phyloP scores from a whole-genome alignment of 2,797 vertebrate genomes.

The Premnoplex brunnescens region DNA sequence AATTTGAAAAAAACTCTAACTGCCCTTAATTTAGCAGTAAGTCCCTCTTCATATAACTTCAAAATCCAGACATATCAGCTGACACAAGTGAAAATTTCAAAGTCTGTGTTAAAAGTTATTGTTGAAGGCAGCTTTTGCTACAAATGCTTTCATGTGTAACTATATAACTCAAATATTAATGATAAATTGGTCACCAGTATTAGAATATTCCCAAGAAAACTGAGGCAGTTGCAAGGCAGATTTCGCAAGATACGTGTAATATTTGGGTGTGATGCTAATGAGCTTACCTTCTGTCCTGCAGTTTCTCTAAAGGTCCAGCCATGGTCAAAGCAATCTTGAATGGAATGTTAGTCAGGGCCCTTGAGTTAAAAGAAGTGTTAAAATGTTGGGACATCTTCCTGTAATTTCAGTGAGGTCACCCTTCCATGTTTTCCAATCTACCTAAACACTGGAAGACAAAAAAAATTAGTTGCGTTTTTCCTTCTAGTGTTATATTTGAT shows the following conservation, averaged over 20 bases:
- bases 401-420: not conserved
- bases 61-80: not conserved
- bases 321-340: not conserved
- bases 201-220: not conserved
- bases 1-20: not conserved
- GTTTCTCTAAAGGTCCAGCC: not conserved
- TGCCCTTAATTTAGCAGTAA: not conserved
- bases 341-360: not conserved
- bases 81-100: not conserved
- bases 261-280: not conserved
- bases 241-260: not conserved
- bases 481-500: not conserved
- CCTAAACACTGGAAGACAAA: not conserved
- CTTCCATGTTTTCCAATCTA: not conserved
- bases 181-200: not conserved
- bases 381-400: not conserved
- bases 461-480: not conserved
- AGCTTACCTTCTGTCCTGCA: not conserved
- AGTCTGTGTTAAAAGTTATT: not conserved
- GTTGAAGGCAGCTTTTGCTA: not conserved
- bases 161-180: not conserved
- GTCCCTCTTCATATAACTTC: not conserved
- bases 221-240: not conserved
- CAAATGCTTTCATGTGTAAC: not conserved
- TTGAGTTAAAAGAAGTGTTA: not conserved